Conservation (phyloP, 2,888 invertebrate species). For the Anoplius nigerrimus region DNA sequence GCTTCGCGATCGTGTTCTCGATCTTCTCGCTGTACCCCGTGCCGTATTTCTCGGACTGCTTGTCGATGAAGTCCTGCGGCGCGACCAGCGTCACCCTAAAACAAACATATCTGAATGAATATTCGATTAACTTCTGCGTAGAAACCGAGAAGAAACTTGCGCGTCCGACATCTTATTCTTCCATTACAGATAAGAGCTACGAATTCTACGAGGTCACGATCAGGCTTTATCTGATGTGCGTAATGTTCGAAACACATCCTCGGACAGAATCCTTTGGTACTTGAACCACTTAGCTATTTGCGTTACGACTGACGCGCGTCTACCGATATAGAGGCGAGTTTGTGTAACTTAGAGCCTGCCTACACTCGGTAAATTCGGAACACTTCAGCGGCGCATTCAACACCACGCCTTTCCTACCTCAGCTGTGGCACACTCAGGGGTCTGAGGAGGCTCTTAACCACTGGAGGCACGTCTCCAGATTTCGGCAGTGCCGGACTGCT, state of each 20-base stretch:
- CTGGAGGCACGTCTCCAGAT: constrained; percentile 76
- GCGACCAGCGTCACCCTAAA: constrained; percentile 69
- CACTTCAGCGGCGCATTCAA: background rate
- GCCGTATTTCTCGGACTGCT: constrained; percentile 59
- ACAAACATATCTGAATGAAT: constrained; percentile 8
- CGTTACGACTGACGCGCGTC: constrained; percentile 77
- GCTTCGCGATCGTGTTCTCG: constrained; percentile 70
- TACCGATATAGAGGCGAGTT: constrained; percentile 78
- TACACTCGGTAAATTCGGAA: no score
- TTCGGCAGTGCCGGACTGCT: constrained; percentile 79
- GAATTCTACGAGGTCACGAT: no score
- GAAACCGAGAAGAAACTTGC: no score
- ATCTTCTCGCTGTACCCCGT: constrained; percentile 64
- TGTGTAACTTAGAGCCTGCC: constrained; percentile 45
- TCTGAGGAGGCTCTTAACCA: constrained; percentile 78
- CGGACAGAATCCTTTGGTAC: constrained; percentile 1
- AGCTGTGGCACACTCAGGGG: constrained; percentile 79
- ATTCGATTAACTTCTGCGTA: background rate
- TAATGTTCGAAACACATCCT: background rate
- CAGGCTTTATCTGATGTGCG: no score
- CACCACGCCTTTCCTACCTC: constrained; percentile 58
- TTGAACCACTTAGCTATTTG: background rate
- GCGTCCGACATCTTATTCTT: no score
- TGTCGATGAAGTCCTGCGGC: constrained; percentile 63
- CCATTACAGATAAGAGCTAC: no score